phyloP scores from a whole-genome alignment of 2,113 vertebrate species.

The Lathamus discolor region DNA sequence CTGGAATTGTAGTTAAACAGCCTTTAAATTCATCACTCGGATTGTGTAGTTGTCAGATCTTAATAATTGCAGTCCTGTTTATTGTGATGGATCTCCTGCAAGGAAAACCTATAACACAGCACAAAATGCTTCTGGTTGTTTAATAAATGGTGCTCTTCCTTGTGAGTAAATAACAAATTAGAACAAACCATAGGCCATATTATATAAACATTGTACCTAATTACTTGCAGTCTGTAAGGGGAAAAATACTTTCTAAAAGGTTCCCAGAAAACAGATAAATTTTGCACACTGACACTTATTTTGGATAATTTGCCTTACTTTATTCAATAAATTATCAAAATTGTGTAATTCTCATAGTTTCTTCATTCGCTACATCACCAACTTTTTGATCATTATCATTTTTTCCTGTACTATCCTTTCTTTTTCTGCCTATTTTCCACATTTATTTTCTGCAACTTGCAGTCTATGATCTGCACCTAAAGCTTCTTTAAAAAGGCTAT shows the following conservation, averaged over 20 bases:
- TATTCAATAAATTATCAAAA: background rate
- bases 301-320: background rate
- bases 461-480: background rate
- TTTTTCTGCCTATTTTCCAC: background rate
- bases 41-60: background rate
- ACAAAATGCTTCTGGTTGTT: background rate
- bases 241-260: background rate
- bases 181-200: background rate
- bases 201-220: background rate
- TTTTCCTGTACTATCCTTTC: background rate
- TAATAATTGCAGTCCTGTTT: slow-evolving; percentile 1
- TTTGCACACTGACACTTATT: background rate
- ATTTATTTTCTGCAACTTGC: background rate
- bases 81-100: slow-evolving; percentile 3
- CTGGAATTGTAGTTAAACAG: background rate
- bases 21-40: background rate
- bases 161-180: slow-evolving; percentile 13
- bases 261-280: background rate
- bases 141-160: background rate
- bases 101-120: background rate
- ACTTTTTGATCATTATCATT: background rate
- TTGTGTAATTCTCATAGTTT: background rate
- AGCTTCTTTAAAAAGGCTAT: background rate
- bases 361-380: background rate
- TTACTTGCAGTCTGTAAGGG: background rate